A percentile compares a stretch with the other conserved stretches of the same genome.
Evolutionary conservation across 2,797 vertebrate species (phyloP).

Genomic region (Strix occidentalis): DNA sequence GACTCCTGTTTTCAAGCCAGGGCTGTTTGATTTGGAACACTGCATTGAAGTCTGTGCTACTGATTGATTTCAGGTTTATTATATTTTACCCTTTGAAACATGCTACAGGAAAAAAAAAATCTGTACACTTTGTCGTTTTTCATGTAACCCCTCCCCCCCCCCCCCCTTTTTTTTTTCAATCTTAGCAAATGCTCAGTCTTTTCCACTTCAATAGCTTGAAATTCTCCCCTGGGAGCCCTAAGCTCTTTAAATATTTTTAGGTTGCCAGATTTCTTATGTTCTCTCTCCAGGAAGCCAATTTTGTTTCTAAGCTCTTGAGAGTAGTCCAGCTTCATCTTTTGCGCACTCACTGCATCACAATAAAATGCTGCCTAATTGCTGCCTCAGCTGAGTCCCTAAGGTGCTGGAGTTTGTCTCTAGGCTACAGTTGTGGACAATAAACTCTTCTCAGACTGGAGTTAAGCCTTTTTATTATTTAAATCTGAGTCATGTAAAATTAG

Average conservation of each 20-base stretch:
- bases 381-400: slow-evolving; percentile 61
- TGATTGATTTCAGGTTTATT: slow-evolving; percentile 69
- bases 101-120: not conserved
- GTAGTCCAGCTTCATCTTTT: slow-evolving; percentile 62
- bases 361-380: slow-evolving; percentile 73
- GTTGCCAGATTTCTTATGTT: slow-evolving; percentile 73
- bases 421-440: slow-evolving; percentile 63
- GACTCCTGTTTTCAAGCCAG: slow-evolving; percentile 56
- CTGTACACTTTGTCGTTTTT: slow-evolving; percentile 52
- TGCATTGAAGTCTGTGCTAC: slow-evolving; percentile 53
- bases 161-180: not conserved
- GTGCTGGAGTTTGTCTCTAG: slow-evolving; percentile 61
- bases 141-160: not conserved
- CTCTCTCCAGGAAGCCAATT: slow-evolving; percentile 72
- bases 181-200: slow-evolving; percentile 64
- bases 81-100: slow-evolving; percentile 62
- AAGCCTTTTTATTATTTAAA: slow-evolving; percentile 71
- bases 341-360: slow-evolving; percentile 61
- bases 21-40: slow-evolving; percentile 48
- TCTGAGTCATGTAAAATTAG: slow-evolving; percentile 61
- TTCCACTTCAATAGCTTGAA: slow-evolving; percentile 66
- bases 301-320: slow-evolving; percentile 66
- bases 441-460: slow-evolving; percentile 61
- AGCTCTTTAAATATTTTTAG: slow-evolving; percentile 75
- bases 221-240: slow-evolving; percentile 66